Conservation (phyloP, 2,113 vertebrate species). For the Gymnobelideus leadbeateri region DNA sequence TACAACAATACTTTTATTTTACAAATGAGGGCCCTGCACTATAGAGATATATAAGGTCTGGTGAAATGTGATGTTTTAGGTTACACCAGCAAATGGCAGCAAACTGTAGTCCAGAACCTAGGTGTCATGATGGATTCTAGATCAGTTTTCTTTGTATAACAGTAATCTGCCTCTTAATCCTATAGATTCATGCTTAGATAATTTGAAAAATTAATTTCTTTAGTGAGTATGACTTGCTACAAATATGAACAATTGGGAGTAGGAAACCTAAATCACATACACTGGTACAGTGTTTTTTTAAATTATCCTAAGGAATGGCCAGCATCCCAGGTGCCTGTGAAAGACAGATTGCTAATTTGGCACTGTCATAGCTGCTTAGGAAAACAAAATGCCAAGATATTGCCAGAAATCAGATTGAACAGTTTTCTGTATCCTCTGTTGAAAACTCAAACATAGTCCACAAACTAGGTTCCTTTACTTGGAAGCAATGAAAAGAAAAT, state of each 20-base stretch:
- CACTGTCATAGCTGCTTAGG: neutral
- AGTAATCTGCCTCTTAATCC: too few relatives aligned
- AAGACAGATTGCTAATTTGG: neutral
- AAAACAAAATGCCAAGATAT: neutral
- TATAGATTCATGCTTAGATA: too few relatives aligned
- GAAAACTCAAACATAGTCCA: neutral
- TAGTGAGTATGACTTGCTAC: too few relatives aligned
- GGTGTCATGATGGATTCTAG: too few relatives aligned
- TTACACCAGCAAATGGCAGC: too few relatives aligned
- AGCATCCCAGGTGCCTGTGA: neutral
- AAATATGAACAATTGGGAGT: neutral
- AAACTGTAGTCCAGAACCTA: too few relatives aligned
- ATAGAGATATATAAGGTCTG: too few relatives aligned
- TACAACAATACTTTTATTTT: too few relatives aligned
- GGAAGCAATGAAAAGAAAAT: neutral
- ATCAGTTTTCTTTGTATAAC: too few relatives aligned
- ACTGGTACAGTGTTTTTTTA: neutral
- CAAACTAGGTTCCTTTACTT: neutral
- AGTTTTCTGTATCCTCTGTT: neutral
- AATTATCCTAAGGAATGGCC: neutral
- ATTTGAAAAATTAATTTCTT: too few relatives aligned
- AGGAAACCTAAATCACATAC: neutral
- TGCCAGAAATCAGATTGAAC: neutral
- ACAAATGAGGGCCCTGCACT: too few relatives aligned
- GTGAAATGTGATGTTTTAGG: too few relatives aligned